Base-by-base conservation (phyloP, 2,797 vertebrate species). In the Oreochromis grahami region DNA sequence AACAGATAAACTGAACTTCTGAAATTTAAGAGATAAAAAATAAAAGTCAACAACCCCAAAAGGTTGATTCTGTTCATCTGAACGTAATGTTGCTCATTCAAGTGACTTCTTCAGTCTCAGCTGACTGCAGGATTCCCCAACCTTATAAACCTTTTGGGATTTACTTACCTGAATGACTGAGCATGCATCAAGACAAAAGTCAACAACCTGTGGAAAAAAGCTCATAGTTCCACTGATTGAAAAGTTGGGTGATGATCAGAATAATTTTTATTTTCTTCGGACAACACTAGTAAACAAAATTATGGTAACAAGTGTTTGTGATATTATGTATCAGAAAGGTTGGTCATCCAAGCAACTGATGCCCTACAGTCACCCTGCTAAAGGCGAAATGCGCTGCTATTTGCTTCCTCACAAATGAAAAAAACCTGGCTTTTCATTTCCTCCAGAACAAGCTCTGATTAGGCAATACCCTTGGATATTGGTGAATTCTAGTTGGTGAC, bases 401-500 rank as follows among this genome's bases (percentile, higher is more conserved):
- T 88, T 82, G 79, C 68, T 79, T 87, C 84, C 70, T 58, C 34
- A 84, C 72, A 65, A 85, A 89, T 77, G 81, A 87, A 83, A 84
- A 88, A 88, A 74, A 34, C 51, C 38, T 65, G 6, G 21, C 65
- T 70, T 52, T 91, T 92, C 55, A 88, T 89, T 91, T 89, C 74
- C 82, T 76, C 85, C 82, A 88, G 88, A 93, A 82, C 81, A 83
- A 85, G 80, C 80, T 7, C 29, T 14, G 81, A 86, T 92, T 89
- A 89, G 83, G 78, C 80, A 88, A 84, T 52, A 87, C 79, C 79
- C 78, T 82, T 86, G 74, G 89, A 88, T 89, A 91, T 81, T 78
- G 43, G 83, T 38, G 83, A 77, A 74, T 81, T 85, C 72, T 83
- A 85, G 80, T 68, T 41, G 21, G 34, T 15, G 72, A 82, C 81